Evolutionary conservation across 2,888 invertebrate genomes (phyloP), one percentile per base, ranked within the genome.

Genomic region (Metalampra italica): DNA sequence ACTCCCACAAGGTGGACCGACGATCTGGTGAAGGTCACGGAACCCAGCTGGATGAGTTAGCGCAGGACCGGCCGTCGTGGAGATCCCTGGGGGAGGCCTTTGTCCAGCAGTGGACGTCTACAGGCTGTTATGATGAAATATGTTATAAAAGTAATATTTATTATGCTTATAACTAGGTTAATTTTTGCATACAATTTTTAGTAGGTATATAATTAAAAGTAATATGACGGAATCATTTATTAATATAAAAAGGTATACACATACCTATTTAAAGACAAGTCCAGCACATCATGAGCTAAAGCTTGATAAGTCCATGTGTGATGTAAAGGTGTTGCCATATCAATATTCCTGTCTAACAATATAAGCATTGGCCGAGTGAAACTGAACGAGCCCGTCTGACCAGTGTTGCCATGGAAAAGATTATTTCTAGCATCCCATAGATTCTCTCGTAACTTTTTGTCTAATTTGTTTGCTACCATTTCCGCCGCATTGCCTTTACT

Each of bases 241-340:
- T n/a, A 32, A 13, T 37, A 37, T 13, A 15, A 15, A 40, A 36
- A 49, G 15, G 37, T 13, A 3, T 29, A n/a, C 29, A 44, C 9
- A 9, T n/a, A 90, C 90, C 97, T 91, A 83, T 99, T 99, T 49
- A 98, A 87, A 8, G 97, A 94, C 60, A 98, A 90, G 70, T 98
- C 97, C 49, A 99, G 82, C 4, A 99, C 95, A 90, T 99, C 99
- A 81, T 99, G 99, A 22, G 97, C 95, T 47, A 99, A 85, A 0
- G 99, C 99, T 83, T 99, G 99, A 81, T 99, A 99, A 0, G 99
- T 99, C 99, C 99, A 99, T 0, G 99, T 98, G 81, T 99, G 99
- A 90, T 99, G 99, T 52, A 99, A 87, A 22, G 98, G 98, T 39
- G 99, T 99, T 1, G 98, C 98, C 92, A 99, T 93, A 79, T 99